Evolutionary conservation across 1,140 invertebrate genomes (phyloP).

Genomic region (Atta cephalotes): DNA sequence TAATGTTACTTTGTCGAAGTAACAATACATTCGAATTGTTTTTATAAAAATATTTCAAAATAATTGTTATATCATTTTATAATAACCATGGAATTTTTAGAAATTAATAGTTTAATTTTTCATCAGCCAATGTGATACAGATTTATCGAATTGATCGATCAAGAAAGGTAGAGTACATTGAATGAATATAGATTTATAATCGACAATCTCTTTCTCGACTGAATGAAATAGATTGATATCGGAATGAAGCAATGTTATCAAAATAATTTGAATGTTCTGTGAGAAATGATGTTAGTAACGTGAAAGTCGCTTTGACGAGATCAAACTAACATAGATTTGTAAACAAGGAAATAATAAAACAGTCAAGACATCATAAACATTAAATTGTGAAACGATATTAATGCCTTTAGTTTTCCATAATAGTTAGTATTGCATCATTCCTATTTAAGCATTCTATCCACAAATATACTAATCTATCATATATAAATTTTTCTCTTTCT

Average conservation of each 20-base stretch:
- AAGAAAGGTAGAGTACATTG: background rate
- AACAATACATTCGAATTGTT: background rate
- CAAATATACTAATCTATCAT: constrained; percentile 4
- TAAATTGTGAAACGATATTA: constrained; percentile 27
- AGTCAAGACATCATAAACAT: constrained; percentile 22
- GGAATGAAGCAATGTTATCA: constrained; percentile 6
- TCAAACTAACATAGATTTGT: constrained; percentile 6
- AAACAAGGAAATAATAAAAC: constrained; percentile 24
- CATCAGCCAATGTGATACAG: background rate
- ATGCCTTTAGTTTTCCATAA: constrained; percentile 19
- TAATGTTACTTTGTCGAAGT: background rate
- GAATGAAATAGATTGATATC: background rate
- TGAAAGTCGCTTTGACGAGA: background rate
- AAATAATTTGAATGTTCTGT: background rate
- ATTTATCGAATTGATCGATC: background rate
- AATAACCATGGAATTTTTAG: background rate
- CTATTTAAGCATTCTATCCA: background rate
- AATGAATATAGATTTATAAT: background rate
- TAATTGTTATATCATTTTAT: background rate
- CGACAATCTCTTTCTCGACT: background rate
- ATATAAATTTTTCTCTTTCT: background rate
- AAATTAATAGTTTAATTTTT: background rate
- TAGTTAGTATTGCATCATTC: constrained; percentile 30
- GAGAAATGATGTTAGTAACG: constrained; percentile 20
- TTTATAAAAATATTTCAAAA: constrained; percentile 1